These are phyloP conservation scores for Chromoteleia sp. DNA, from an alignment of 2,888 invertebrate species.

Conservation along the genomic window DNA sequence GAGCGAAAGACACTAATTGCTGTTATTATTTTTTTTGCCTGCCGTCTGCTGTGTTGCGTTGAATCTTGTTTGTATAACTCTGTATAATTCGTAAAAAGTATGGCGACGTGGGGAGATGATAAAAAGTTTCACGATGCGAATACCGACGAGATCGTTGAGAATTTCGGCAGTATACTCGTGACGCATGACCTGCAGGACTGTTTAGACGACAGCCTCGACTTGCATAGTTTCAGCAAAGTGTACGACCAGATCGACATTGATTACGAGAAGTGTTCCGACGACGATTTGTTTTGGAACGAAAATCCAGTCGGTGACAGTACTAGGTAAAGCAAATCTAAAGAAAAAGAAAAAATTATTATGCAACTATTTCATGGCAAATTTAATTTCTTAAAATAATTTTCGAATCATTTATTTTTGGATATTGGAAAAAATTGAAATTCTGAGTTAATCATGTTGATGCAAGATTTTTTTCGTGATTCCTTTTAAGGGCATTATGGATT, in stretches of 20 bases:
- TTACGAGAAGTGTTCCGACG: conserved; percentile 82
- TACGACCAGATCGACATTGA: conserved; percentile 84
- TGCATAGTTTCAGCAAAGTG: conserved; percentile 85
- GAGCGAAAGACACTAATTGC: not conserved
- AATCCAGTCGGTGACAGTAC: conserved; percentile 85
- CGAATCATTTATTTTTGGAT: too few relatives aligned
- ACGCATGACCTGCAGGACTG: conserved; percentile 86
- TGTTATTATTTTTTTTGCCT: conserved; percentile 24
- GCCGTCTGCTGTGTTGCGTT: conserved; percentile 31
- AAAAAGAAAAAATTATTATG: not conserved
- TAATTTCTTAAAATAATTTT: too few relatives aligned
- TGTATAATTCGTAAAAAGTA: conserved; percentile 77
- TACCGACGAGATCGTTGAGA: conserved; percentile 76
- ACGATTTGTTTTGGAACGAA: conserved; percentile 84
- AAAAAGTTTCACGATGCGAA: conserved; percentile 80
- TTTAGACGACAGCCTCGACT: conserved; percentile 85
- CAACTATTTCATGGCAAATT: too few relatives aligned
- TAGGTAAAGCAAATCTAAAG: conserved; percentile 82
- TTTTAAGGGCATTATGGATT: conserved; percentile 81
- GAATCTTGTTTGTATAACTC: conserved; percentile 22
- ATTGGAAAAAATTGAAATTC: too few relatives aligned
- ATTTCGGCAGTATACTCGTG: conserved; percentile 85
- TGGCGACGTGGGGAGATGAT: conserved; percentile 83
- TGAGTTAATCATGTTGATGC: not conserved
- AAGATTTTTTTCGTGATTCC: conserved; percentile 69